A percentile compares a stretch with the other conserved stretches of the same genome.
Evolutionary conservation across 2,888 invertebrate genomes (phyloP).

Genomic region (Ormyrus nitidulus): DNA sequence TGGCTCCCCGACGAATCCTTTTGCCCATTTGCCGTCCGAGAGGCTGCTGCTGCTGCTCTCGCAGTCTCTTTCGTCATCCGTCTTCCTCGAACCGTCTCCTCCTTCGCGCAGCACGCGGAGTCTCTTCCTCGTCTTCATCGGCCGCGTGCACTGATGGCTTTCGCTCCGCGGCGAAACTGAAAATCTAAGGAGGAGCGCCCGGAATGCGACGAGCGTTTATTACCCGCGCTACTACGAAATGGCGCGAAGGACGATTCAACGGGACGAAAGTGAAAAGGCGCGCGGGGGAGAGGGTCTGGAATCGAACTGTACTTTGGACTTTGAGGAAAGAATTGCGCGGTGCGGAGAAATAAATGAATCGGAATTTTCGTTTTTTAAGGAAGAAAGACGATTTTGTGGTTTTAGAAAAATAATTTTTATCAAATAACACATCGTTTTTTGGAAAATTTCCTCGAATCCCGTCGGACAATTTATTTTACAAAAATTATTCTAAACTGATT

Average conservation of each 20-base stretch:
- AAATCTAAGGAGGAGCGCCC: constrained; percentile 7
- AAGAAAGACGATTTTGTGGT: no score
- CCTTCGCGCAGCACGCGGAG: not conserved
- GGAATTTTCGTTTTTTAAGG: no score
- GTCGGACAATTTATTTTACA: no score
- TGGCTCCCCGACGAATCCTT: constrained; percentile 28
- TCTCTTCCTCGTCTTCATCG: constrained; percentile 48
- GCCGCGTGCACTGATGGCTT: constrained; percentile 21
- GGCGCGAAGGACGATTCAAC: not conserved
- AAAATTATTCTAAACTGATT: no score
- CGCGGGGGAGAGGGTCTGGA: not conserved
- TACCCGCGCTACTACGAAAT: not conserved
- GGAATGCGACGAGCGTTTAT: constrained; percentile 27
- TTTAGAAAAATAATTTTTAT: no score
- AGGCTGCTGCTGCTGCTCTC: constrained; percentile 10
- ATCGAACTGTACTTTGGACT: not conserved
- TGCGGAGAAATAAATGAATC: no score
- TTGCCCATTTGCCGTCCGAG: constrained; percentile 46
- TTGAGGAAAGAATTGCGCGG: no score
- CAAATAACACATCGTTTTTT: no score
- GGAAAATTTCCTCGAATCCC: no score
- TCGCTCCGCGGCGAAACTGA: constrained; percentile 25
- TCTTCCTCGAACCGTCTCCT: constrained; percentile 54
- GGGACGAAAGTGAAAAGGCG: constrained; percentile 10
- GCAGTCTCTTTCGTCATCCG: constrained; percentile 53